These are phyloP conservation scores for Tachuris rubrigastra DNA, from an alignment of 2,113 vertebrate species.

Conservation along the genomic window DNA sequence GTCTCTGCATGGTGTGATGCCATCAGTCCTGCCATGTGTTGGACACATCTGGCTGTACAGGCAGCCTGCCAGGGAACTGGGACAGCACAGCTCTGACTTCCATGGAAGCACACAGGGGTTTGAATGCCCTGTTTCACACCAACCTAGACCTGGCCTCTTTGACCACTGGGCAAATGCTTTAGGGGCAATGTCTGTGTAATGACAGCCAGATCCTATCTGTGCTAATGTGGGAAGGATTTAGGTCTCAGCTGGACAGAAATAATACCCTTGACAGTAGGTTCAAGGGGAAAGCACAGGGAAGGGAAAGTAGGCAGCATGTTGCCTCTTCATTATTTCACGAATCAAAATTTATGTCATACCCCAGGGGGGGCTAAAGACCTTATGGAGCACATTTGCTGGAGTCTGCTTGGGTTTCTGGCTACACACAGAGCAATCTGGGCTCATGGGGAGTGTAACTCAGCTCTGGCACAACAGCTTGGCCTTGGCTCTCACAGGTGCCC, in stretches of 20 bases:
- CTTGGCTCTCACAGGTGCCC: neutral
- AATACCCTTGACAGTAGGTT: neutral
- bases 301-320: neutral
- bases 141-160: neutral
- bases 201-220: neutral
- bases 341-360: neutral
- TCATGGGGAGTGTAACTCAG: neutral
- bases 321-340: neutral
- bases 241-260: neutral
- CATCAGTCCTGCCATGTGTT: neutral
- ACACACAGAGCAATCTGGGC: neutral
- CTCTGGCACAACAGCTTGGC: neutral
- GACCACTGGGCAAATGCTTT: neutral
- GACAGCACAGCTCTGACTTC: neutral
- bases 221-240: neutral
- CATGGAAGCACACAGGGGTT: neutral
- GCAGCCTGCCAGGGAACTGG: neutral
- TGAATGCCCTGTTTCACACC: neutral
- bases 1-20: neutral
- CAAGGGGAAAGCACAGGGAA: neutral
- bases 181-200: neutral
- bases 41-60: constrained; percentile 1
- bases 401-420: neutral
- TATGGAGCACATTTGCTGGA: neutral
- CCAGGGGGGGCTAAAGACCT: neutral